Evolutionary conservation across 2,888 invertebrate species (phyloP).

Genomic region (Mythimna loreyi): DNA sequence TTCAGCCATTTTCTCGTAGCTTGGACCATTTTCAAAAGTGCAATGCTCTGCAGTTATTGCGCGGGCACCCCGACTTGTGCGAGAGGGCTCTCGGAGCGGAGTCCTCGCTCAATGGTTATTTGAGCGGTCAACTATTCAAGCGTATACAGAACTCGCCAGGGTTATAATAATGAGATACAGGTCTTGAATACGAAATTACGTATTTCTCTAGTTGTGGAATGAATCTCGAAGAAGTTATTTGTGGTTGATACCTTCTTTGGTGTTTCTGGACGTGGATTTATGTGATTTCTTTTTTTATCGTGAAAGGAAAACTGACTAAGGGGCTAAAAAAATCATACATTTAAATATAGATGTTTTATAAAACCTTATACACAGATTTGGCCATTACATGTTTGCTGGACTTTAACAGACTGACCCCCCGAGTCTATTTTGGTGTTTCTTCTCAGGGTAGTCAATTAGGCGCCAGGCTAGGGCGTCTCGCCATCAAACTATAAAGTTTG

Average conservation of each 20-base stretch:
- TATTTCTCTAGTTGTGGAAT: conserved; percentile 36
- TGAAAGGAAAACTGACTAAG: too few relatives aligned
- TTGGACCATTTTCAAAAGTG: conserved; percentile 65
- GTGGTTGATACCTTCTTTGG: neutral
- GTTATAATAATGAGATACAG: conserved; percentile 64
- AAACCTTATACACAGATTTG: too few relatives aligned
- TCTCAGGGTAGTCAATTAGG: too few relatives aligned
- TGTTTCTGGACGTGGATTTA: neutral
- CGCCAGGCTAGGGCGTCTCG: too few relatives aligned
- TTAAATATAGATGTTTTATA: too few relatives aligned
- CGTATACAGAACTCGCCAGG: conserved; percentile 66
- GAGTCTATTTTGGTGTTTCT: too few relatives aligned
- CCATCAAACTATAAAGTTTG: too few relatives aligned
- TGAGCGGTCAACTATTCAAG: conserved; percentile 63
- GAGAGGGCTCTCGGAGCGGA: conserved; percentile 65
- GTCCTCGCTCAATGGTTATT: conserved; percentile 67
- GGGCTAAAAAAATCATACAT: too few relatives aligned
- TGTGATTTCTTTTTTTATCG: neutral
- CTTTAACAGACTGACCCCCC: too few relatives aligned
- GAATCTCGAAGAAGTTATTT: conserved; percentile 14
- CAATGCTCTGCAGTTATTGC: conserved; percentile 71
- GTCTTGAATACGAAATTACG: conserved; percentile 62
- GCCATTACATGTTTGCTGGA: too few relatives aligned
- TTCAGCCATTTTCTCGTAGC: conserved; percentile 14
- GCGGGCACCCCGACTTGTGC: conserved; percentile 65